phyloP scores from a whole-genome alignment of 2,888 invertebrate species.

The Cephonodes hylas region DNA sequence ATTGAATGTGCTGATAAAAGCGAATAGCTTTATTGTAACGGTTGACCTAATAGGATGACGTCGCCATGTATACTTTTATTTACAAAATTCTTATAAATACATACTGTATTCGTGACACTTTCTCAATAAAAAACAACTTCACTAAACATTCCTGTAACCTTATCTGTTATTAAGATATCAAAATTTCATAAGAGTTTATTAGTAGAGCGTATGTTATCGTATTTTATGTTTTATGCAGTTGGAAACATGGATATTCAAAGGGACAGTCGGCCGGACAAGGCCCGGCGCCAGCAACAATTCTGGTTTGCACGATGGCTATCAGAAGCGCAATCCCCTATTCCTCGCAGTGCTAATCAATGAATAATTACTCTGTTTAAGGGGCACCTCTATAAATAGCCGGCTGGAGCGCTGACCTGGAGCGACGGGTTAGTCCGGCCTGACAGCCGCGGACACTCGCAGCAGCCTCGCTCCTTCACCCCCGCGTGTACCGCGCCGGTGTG shows the following conservation, averaged over 20 bases:
- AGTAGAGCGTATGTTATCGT: neutral
- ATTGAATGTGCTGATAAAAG: slow-evolving; percentile 6
- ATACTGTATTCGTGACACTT: neutral
- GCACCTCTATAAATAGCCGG: slow-evolving; percentile 80
- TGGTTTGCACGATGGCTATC: slow-evolving; percentile 79
- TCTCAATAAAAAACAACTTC: neutral
- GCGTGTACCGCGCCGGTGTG: slow-evolving; percentile 29
- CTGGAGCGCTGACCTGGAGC: slow-evolving; percentile 81
- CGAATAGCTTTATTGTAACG: slow-evolving; percentile 9
- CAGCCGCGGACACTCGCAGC: slow-evolving; percentile 74
- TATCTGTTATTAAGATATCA: neutral
- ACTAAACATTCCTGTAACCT: neutral
- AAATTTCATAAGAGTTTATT: neutral
- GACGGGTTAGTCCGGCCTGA: slow-evolving; percentile 80
- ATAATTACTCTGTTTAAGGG: slow-evolving; percentile 82
- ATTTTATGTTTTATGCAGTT: slow-evolving; percentile 8
- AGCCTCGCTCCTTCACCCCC: slow-evolving; percentile 51
- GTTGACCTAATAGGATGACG: slow-evolving; percentile 8
- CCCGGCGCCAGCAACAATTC: slow-evolving; percentile 72
- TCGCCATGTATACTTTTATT: neutral
- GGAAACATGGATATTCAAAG: slow-evolving; percentile 8
- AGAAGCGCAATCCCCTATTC: slow-evolving; percentile 80
- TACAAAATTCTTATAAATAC: neutral
- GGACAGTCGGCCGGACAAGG: slow-evolving; percentile 10
- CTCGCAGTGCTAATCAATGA: slow-evolving; percentile 81